Evolutionary conservation across 2,888 invertebrate genomes (phyloP), one percentile per base, ranked within the genome.

Genomic region (Leptopilina syphax): DNA sequence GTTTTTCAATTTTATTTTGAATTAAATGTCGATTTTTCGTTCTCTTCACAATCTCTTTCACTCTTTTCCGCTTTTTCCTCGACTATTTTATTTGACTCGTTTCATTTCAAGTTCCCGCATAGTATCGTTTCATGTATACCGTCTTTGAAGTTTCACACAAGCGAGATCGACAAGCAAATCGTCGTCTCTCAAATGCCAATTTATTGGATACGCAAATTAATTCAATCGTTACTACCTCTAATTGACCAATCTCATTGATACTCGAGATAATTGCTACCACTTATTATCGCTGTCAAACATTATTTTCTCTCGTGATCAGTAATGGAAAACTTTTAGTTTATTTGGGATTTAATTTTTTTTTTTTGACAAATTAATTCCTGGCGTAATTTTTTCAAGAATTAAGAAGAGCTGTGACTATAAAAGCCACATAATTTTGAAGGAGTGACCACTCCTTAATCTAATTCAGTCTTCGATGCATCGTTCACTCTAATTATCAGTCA

Each of bases 91-190:
- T 50, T 50, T 50, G 10, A 50, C 12, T 34, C 50, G 50, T 50
- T 47, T 47, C 47, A 47, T 9, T 34, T 34, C 34, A 34, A 34
- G 34, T 34, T 34, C 44, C 44, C 44, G 44, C 44, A 44, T 44
- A 8, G 10, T 12, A 27, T 50, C 10, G 6, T 44, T 54, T 54
- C 2, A 18, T 54, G 70, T 54, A 50, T 0, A 1, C 2, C 5
- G 47, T 70, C 70, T 70, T 70, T 70, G 70, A 70, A 54, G 54
- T 78, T 73, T 77, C 76, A 50, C 65, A 76, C 70, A 70, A 27
- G 76, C 77, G 70, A 79, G 70, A 76, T 79, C 77, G 47, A 54
- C 79, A 65, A 63, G 77, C 65, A 68, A 44, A 76, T 77, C 47
- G 73, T 47, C 47, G 50, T 50, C 50, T 76, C 76, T 73, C 60